phyloP scores from a whole-genome alignment of 37 sponge, comb jelly and placozoan species.

The Crambe crambe region DNA sequence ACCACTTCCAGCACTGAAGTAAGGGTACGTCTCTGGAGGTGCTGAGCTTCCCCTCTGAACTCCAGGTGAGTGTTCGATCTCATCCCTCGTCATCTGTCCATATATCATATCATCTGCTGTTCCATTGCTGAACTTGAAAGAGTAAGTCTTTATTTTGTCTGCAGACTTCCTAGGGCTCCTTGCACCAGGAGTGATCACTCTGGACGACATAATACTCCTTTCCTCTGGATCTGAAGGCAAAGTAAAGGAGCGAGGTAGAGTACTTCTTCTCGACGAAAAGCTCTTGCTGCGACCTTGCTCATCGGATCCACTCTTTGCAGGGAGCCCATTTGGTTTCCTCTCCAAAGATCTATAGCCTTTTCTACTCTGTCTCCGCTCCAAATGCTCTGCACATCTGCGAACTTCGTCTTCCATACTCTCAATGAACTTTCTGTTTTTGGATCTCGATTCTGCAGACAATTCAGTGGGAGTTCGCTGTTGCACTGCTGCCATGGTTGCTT shows the following conservation, averaged over 20 bases:
- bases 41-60: slow-evolving; percentile 1
- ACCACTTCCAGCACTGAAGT: slow-evolving; percentile 1
- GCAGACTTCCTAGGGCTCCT: background rate
- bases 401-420: slow-evolving; percentile 66
- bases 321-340: background rate
- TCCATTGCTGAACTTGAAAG: slow-evolving; percentile 1
- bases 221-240: background rate
- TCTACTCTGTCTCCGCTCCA: slow-evolving; percentile 28
- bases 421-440: slow-evolving; percentile 21
- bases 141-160: background rate
- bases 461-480: slow-evolving; percentile 20
- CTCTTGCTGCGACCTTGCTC: background rate
- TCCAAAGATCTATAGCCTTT: background rate
- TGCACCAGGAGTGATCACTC: background rate
- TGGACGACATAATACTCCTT: background rate
- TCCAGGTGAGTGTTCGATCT: background rate
- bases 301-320: background rate
- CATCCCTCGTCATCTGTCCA: background rate
- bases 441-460: background rate
- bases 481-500: slow-evolving; percentile 40
- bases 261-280: background rate
- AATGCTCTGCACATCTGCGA: slow-evolving; percentile 40
- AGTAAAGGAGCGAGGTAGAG: slow-evolving; percentile 7
- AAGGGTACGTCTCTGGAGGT: slow-evolving; percentile 13
- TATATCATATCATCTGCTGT: background rate